These are phyloP conservation scores for Tetragonula carbonaria DNA, from an alignment of 2,888 invertebrate genomes.

Conservation along the genomic window DNA sequence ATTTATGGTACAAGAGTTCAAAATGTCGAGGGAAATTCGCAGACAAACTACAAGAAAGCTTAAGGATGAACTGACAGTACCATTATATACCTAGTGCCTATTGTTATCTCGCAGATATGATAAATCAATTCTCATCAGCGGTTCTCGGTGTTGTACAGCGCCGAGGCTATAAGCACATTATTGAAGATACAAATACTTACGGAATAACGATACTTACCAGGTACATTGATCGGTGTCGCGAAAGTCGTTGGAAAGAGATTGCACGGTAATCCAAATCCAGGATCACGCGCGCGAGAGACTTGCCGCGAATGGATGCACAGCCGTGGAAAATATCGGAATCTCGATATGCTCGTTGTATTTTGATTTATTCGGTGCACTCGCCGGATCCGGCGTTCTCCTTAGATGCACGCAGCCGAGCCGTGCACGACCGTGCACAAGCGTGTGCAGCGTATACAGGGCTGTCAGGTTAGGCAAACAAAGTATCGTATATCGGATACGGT, in stretches of 20 bases:
- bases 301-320: slow-evolving; percentile 23
- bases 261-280: slow-evolving; percentile 7
- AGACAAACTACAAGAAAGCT: too few relatives aligned
- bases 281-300: slow-evolving; percentile 16
- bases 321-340: slow-evolving; percentile 40
- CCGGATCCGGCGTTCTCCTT: slow-evolving; percentile 40
- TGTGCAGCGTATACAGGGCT: slow-evolving; percentile 39
- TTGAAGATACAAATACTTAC: neutral
- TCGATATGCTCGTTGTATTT: slow-evolving; percentile 63
- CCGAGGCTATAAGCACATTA: neutral
- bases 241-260: slow-evolving; percentile 9
- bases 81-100: too few relatives aligned
- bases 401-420: slow-evolving; percentile 20
- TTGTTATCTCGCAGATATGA: neutral
- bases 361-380: slow-evolving; percentile 75
- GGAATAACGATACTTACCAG: neutral
- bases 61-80: too few relatives aligned
- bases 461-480: slow-evolving; percentile 70
- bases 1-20: too few relatives aligned
- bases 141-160: neutral
- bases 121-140: neutral
- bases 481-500: slow-evolving; percentile 73
- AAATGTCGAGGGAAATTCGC: too few relatives aligned
- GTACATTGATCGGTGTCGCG: neutral
- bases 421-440: slow-evolving; percentile 17